phyloP scores from a whole-genome alignment of 2,797 vertebrate species.

The Diplodus puntazzo region DNA sequence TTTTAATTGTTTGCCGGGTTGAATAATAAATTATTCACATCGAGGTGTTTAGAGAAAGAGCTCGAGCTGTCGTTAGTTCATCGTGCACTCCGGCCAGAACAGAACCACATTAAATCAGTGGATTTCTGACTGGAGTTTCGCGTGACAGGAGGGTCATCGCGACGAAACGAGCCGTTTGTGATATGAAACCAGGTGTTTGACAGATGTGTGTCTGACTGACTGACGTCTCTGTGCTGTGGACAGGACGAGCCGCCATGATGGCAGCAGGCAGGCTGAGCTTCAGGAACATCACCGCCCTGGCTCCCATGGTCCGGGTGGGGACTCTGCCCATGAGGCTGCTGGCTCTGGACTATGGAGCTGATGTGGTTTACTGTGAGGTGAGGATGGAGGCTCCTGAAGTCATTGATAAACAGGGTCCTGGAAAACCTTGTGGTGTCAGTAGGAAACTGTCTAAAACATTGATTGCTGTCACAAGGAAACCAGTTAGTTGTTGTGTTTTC shows the following conservation, averaged over 20 bases:
- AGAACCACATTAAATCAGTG: background rate
- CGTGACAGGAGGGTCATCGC: background rate
- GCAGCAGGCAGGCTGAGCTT: conserved; percentile 86
- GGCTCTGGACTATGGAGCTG: conserved; percentile 95
- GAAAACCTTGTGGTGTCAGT: no score
- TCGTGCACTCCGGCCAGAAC: background rate
- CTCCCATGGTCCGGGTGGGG: conserved; percentile 96
- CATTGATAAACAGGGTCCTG: background rate
- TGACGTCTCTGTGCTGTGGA: background rate
- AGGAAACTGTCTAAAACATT: no score
- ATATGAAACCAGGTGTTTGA: rapidly evolving
- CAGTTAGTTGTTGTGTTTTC: no score
- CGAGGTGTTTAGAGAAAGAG: background rate
- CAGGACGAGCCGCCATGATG: conserved; percentile 71
- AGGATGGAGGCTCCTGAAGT: conserved; percentile 13
- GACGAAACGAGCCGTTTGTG: background rate
- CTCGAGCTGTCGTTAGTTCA: background rate
- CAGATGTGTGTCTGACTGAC: background rate
- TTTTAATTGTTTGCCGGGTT: rapidly evolving
- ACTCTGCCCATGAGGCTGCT: conserved; percentile 96
- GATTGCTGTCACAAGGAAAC: no score
- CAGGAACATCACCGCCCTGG: conserved; percentile 88
- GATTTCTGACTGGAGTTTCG: background rate
- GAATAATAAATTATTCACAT: background rate
- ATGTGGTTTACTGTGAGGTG: conserved; percentile 98